Conservation (phyloP, 2,797 vertebrate genomes). For the Neomorphus geoffroyi region DNA sequence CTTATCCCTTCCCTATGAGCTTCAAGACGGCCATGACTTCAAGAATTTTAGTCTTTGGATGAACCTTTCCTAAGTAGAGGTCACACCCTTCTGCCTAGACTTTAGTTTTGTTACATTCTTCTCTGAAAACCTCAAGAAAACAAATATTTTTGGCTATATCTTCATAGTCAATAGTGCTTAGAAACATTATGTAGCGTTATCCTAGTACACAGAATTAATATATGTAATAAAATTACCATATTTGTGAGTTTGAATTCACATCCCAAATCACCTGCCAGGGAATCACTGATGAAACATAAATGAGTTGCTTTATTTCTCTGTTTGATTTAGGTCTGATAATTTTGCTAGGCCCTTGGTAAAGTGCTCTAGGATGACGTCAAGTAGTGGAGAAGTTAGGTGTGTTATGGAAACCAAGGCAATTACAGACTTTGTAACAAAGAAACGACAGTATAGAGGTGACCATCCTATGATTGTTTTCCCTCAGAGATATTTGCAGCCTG, state of each 20-base stretch:
- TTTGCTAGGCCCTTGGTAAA: background rate
- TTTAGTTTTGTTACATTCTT: background rate
- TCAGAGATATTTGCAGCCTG: background rate
- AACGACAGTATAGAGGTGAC: background rate
- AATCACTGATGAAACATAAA: background rate
- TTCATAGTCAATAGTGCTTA: background rate
- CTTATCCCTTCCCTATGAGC: constrained; percentile 46
- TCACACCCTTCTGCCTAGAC: constrained; percentile 34
- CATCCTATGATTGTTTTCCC: background rate
- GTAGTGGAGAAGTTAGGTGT: background rate
- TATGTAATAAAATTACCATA: background rate
- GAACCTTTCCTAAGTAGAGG: constrained; percentile 43
- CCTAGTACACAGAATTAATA: background rate
- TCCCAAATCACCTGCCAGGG: background rate
- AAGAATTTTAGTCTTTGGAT: constrained; percentile 55
- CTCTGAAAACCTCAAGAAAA: constrained; percentile 7
- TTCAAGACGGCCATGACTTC: constrained; percentile 48
- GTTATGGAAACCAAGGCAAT: background rate
- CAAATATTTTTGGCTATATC: background rate
- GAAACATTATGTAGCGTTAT: background rate
- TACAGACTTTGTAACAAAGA: background rate
- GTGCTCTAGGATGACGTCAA: background rate
- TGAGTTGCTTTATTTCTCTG: constrained; percentile 33
- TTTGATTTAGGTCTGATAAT: constrained; percentile 49
- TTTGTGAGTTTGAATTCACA: background rate